Evolutionary conservation across 35 echinoderm and acorn worm species (phyloP).

Genomic region (Eucidaris tribuloides): DNA sequence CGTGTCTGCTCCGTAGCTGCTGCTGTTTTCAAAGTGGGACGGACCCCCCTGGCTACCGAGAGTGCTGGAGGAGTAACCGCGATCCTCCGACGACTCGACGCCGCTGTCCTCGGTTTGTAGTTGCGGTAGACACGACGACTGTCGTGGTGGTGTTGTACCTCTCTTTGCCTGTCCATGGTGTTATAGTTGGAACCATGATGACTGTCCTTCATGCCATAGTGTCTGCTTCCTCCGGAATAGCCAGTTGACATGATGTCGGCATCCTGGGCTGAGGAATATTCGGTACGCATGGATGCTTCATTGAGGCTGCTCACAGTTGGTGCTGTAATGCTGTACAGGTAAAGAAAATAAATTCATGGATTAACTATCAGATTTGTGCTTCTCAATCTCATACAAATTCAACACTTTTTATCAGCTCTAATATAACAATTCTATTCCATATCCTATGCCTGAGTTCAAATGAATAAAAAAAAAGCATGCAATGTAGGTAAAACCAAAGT

Average conservation of each 20-base stretch:
- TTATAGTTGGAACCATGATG: too few species aligned
- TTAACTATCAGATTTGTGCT: too few species aligned
- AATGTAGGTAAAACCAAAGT: too few species aligned
- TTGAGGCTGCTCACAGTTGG: slow-evolving; percentile 22
- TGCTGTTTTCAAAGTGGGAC: background rate
- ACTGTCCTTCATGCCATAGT: too few species aligned
- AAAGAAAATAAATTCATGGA: too few species aligned
- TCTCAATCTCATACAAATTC: too few species aligned
- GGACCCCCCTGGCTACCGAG: background rate
- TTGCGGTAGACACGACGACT: background rate
- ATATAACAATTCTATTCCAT: too few species aligned
- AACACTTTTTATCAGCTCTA: too few species aligned
- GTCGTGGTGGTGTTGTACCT: background rate
- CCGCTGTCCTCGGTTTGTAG: slow-evolving; percentile 25
- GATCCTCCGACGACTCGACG: background rate
- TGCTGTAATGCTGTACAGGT: slow-evolving; percentile 6
- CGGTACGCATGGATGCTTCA: background rate
- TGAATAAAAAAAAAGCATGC: too few species aligned
- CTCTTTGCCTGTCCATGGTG: background rate
- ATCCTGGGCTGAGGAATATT: background rate
- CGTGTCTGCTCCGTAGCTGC: slow-evolving; percentile 1
- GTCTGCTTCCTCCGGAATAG: too few species aligned
- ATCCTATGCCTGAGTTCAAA: too few species aligned
- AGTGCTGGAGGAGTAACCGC: background rate
- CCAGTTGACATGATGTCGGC: slow-evolving; percentile 5